Evolutionary conservation across 2,888 invertebrate species (phyloP).

Genomic region (Amorpha juglandis): DNA sequence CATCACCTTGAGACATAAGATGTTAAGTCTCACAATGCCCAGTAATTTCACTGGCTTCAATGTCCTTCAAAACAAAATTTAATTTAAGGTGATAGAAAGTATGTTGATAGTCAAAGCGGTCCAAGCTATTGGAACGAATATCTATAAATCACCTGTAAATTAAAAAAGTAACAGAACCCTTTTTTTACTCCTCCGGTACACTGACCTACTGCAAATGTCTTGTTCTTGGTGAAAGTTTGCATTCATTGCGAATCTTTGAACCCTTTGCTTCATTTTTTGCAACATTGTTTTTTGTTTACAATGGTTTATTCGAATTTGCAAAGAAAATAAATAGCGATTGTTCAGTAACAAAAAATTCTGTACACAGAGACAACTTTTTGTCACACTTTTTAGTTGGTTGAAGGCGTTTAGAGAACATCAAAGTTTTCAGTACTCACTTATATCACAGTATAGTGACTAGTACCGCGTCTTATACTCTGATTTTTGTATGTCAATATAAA

Average conservation of each 20-base stretch:
- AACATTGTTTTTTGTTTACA: conserved; percentile 33
- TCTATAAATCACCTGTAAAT: conserved; percentile 6
- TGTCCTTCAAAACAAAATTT: too few relatives aligned
- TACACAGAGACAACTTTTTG: conserved; percentile 31
- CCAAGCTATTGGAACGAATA: not conserved
- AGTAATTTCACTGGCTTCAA: too few relatives aligned
- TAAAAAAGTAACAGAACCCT: conserved; percentile 33
- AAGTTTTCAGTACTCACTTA: too few relatives aligned
- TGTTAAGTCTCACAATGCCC: too few relatives aligned
- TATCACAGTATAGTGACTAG: too few relatives aligned
- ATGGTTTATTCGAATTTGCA: conserved; percentile 23
- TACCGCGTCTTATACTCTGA: too few relatives aligned
- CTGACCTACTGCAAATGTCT: conserved; percentile 58
- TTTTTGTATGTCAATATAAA: too few relatives aligned
- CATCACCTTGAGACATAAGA: too few relatives aligned
- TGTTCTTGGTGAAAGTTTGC: conserved; percentile 72
- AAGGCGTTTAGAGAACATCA: not conserved
- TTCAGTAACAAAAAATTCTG: not conserved
- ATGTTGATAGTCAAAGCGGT: not conserved
- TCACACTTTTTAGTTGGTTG: conserved; percentile 24
- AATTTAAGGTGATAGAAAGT: not conserved
- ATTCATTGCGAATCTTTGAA: conserved; percentile 62
- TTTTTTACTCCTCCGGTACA: conserved; percentile 58
- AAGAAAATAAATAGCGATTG: conserved; percentile 14
- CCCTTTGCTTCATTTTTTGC: conserved; percentile 67